Conservation (phyloP, 2,113 vertebrate genomes). For the Petrocephalus microphthalmus region DNA sequence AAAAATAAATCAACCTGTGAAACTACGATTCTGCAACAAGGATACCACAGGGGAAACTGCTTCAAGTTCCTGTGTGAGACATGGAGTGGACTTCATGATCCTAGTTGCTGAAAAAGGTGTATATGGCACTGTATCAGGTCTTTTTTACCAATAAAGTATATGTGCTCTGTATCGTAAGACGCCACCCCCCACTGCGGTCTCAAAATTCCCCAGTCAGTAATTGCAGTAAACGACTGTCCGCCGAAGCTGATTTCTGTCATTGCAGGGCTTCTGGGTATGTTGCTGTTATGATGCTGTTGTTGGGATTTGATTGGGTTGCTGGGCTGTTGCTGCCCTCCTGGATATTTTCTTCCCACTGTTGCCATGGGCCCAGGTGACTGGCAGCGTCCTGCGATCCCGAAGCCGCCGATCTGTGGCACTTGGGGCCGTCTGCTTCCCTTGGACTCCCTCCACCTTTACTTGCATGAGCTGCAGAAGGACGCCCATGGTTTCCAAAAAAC, state of each 20-base stretch:
- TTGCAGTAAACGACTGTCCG: not conserved
- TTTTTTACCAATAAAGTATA: not conserved
- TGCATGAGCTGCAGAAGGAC: not conserved
- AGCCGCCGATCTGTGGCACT: not conserved
- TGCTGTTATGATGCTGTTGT: not conserved
- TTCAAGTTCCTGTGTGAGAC: not conserved
- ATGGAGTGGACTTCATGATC: not conserved
- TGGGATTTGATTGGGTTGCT: not conserved
- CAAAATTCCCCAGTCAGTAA: conserved; percentile 7
- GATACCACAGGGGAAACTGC: not conserved
- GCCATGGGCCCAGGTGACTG: not conserved
- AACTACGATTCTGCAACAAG: not conserved
- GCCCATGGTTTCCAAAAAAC: not conserved
- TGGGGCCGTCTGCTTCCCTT: not conserved
- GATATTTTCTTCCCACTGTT: not conserved
- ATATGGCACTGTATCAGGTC: not conserved
- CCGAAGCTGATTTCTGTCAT: not conserved
- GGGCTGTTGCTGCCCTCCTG: not conserved
- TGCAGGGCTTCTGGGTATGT: not conserved
- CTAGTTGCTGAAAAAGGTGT: not conserved
- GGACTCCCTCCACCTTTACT: not conserved
- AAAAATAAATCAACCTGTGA: not conserved
- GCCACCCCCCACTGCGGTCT: not conserved
- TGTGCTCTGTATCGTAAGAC: not conserved
- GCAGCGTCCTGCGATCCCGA: not conserved